Conservation (phyloP, 2,113 vertebrate genomes). For the Pandion haliaetus region DNA sequence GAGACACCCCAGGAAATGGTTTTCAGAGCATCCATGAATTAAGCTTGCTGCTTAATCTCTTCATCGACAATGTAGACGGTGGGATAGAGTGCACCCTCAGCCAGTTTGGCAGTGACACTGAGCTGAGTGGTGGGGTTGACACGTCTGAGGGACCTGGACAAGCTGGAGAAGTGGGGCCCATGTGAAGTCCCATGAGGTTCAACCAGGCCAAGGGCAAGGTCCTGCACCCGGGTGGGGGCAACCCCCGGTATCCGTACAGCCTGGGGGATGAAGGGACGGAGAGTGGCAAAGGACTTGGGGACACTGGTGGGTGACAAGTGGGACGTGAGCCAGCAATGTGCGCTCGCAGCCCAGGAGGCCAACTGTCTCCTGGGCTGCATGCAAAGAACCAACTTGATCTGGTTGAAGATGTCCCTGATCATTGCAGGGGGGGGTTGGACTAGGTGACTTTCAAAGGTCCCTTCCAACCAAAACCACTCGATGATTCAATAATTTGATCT, state of each 20-base stretch:
- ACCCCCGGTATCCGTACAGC: not conserved
- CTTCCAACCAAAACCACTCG: not conserved
- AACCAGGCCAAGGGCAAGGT: not conserved
- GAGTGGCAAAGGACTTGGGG: not conserved
- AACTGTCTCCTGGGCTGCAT: not conserved
- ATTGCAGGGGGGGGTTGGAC: too few species aligned
- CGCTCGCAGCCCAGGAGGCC: not conserved
- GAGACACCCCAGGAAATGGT: not conserved
- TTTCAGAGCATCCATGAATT: rapidly evolving
- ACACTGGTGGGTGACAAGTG: not conserved
- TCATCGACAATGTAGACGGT: rapidly evolving
- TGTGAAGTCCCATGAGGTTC: not conserved
- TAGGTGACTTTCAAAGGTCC: not conserved
- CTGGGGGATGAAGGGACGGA: not conserved
- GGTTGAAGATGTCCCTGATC: not conserved
- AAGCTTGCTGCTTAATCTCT: not conserved
- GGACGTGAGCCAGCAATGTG: not conserved
- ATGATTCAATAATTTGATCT: not conserved
- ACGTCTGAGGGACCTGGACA: not conserved
- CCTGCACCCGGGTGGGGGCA: too few species aligned
- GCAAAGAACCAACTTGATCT: not conserved
- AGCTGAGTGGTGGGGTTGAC: rapidly evolving
- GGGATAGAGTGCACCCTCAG: not conserved
- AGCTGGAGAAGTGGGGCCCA: not conserved
- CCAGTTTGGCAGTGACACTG: too few species aligned